Evolutionary conservation across 2,113 vertebrate species (phyloP), one percentile per base, ranked within the genome.

Genomic region (Tachuris rubrigastra): DNA sequence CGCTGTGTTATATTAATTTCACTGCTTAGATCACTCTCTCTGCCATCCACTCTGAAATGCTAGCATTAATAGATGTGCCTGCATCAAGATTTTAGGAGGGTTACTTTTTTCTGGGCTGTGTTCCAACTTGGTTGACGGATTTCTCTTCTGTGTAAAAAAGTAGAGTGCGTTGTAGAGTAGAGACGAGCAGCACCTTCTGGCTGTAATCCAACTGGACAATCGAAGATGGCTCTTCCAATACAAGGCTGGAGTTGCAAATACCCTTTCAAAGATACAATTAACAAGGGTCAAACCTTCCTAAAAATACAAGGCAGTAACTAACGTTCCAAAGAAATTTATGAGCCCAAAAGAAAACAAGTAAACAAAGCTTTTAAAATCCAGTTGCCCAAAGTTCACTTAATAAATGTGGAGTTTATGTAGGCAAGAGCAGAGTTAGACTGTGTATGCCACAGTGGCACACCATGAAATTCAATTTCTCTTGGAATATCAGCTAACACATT

Each of bases 141-240:
- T 98, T 98, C 83, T 97, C 99, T 86, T 99, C 99, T 0, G 99
- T 99, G 96, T 99, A 98, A 92, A 99, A 99, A 12, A 99, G 98
- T n/a, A 99, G 90, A 44, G 99, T 98, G 30, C 99, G 95, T 73
- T 99, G 99, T 39, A 97, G 87, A 12, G 99, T 99, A 5, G 99
- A 99, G 72, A 99, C 97, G 10, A 99, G 98, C 87, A 99, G 98
- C 49, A 99, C 98, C 87, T 99, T 99, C 96, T 99, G 99, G 96
- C 97, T 99, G 93, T 99, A 99, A 75, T 99, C 99, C 97, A 99
- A 82, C 97, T 99, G 99, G 19, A 99, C 99, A 52, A 99, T 98
- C 0, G 98, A 98, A 37, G 98, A 98, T 1, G 98, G 89, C 94
- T 99, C 99, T 90, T 99, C 99, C 71, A 99, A 67, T 69, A 99